Percentiles rank a stretch among this genome's conserved stretches.
These are phyloP conservation scores for Agonopterix heracliana DNA, from an alignment of 2,888 invertebrate species.

Conservation along the genomic window DNA sequence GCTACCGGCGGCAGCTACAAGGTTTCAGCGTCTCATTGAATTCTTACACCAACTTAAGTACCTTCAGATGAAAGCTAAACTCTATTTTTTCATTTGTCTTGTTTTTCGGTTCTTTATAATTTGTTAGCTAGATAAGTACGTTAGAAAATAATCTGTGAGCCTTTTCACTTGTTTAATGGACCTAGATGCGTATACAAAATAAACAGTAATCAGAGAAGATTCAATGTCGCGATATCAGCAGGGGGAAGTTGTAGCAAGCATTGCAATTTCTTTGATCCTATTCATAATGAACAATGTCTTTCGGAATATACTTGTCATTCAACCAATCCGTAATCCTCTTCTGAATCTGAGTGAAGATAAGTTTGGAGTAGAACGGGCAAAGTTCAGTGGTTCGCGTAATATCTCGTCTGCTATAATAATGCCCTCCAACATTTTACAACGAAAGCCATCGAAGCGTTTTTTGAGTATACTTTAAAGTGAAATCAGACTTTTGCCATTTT, in stretches of 20 bases:
- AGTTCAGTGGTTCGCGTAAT: slow-evolving; percentile 45
- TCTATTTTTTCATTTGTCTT: too few relatives aligned
- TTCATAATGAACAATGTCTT: not conserved
- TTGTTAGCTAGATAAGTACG: too few relatives aligned
- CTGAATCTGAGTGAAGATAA: slow-evolving; percentile 11
- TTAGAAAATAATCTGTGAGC: too few relatives aligned
- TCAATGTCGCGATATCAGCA: not conserved
- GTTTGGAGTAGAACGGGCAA: slow-evolving; percentile 21
- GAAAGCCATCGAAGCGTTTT: slow-evolving; percentile 28
- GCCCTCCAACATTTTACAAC: slow-evolving; percentile 34
- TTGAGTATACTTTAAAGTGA: slow-evolving; percentile 30
- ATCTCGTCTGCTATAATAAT: slow-evolving; percentile 34
- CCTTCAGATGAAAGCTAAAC: too few relatives aligned
- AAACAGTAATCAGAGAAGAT: too few relatives aligned
- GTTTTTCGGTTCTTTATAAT: too few relatives aligned
- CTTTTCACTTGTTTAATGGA: too few relatives aligned
- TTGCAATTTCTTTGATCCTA: not conserved
- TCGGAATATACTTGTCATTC: not conserved
- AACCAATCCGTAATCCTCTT: not conserved
- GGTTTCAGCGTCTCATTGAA: slow-evolving; percentile 5
- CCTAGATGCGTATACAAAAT: too few relatives aligned
- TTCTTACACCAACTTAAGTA: not conserved
- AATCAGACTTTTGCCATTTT: slow-evolving; percentile 44
- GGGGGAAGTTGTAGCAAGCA: not conserved
- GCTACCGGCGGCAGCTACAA: slow-evolving; percentile 13